Evolutionary conservation across 2,888 invertebrate species (phyloP), one percentile per base, ranked within the genome.

Genomic region (Schizotus pectinicornis): DNA sequence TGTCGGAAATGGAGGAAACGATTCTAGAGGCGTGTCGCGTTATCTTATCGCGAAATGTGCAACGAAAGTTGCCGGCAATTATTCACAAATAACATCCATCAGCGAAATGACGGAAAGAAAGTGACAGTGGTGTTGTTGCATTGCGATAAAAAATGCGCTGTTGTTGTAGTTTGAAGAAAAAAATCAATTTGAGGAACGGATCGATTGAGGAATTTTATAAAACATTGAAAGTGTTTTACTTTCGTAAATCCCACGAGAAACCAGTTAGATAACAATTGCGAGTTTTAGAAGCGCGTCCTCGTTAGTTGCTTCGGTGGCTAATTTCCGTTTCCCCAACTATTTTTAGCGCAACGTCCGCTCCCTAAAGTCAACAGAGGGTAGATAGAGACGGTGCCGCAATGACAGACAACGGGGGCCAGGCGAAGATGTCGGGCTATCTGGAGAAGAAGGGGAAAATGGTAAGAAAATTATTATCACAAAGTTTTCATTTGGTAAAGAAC

Each of bases 371-470:
- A 2, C 7, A 31, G 9, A 43, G 8, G n/a, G 33, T 43, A 33
- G 11, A 8, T 11, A 33, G 33, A 7, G 43, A 43, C 3, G 7
- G 48, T 56, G 46, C 22, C 2, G 22, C 22, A 22, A 22, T 22
- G 22, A 22, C 22, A 22, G 56, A 59, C 34, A 61, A 42, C 42
- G 48, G 45, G 7, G 59, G 55, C 12, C 61, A 72, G 31, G 69
- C 75, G 12, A 81, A 80, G 70, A 79, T 82, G 59, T 81, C 81
- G 7, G 83, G 83, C 34, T 83, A 82, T 64, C 71, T 83, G 81
- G 64, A 80, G 80, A 14, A 81, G 80, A 77, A 75, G 80, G 78
- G 83, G 82, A 76, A 77, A 35, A 49, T 52, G 22, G 42, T 31
- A 32, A 51, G 41, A 39, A 39, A 33, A 14, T 3, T 46, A 2